Percentiles rank a stretch among this genome's conserved stretches.
Evolutionary conservation across 2,113 vertebrate genomes (phyloP).

Genomic region (Ameiurus melas): DNA sequence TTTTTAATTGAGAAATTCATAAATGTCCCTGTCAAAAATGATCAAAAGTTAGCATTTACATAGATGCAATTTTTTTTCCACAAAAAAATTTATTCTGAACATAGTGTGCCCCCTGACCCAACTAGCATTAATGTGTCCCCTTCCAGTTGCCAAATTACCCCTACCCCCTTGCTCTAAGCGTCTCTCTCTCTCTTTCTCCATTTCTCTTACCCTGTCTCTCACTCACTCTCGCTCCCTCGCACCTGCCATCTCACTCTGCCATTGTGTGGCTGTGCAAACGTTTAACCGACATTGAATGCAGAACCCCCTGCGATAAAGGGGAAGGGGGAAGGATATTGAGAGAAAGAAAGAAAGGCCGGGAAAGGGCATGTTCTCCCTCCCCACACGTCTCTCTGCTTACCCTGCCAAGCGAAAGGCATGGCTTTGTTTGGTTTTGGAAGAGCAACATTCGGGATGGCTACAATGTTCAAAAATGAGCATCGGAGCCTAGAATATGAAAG

Average conservation of each 20-base stretch:
- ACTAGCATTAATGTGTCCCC: slow-evolving; percentile 19
- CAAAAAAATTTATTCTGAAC: neutral
- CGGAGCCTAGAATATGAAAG: slow-evolving; percentile 52
- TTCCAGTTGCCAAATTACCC: slow-evolving; percentile 61
- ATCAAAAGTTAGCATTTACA: slow-evolving; percentile 1
- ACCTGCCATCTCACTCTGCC: slow-evolving; percentile 80
- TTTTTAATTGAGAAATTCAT: neutral
- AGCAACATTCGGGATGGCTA: slow-evolving; percentile 68
- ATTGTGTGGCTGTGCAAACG: slow-evolving; percentile 92
- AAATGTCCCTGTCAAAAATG: neutral
- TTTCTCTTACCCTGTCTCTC: slow-evolving; percentile 85
- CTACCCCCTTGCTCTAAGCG: slow-evolving; percentile 67
- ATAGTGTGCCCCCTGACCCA: slow-evolving; percentile 15
- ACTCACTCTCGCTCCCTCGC: slow-evolving; percentile 86
- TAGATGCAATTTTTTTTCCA: neutral
- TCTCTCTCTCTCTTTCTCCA: slow-evolving; percentile 72
- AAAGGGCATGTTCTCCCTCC: slow-evolving; percentile 74
- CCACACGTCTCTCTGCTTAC: slow-evolving; percentile 70
- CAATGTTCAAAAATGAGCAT: slow-evolving; percentile 72
- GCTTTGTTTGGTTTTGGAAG: slow-evolving; percentile 71
- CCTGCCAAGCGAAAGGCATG: slow-evolving; percentile 64
- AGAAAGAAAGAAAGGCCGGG: slow-evolving; percentile 69
- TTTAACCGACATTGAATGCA: slow-evolving; percentile 94
- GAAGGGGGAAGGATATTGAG: slow-evolving; percentile 67
- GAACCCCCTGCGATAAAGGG: slow-evolving; percentile 66